phyloP scores from a whole-genome alignment of 2,113 vertebrate species.

The Hippocampus mohnikei region DNA sequence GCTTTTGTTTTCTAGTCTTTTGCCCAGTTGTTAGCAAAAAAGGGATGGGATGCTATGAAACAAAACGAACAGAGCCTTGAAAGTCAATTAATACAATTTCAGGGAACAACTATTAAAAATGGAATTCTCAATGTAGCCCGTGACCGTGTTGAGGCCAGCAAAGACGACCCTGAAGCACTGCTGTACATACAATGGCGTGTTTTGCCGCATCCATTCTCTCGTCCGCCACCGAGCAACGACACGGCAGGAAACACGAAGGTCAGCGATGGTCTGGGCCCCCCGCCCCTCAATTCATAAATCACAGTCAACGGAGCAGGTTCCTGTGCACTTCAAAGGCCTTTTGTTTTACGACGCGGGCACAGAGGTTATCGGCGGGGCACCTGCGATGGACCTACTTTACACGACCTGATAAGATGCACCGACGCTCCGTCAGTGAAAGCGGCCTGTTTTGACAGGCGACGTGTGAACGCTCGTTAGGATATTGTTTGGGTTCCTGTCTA shows the following conservation, averaged over 20 bases:
- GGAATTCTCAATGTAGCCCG: no score
- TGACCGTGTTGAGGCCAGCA: no score
- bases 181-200: background rate
- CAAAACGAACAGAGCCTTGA: no score
- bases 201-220: background rate
- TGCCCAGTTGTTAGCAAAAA: no score
- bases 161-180: no score
- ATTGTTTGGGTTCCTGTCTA: constrained; percentile 66
- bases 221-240: constrained; percentile 6
- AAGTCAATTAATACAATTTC: no score
- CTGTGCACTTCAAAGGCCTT: constrained; percentile 67
- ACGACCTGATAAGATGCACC: constrained; percentile 57
- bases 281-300: constrained; percentile 64
- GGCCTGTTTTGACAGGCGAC: constrained; percentile 45
- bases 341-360: constrained; percentile 58
- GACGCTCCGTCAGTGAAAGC: constrained; percentile 54
- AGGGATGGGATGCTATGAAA: no score
- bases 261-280: constrained; percentile 60
- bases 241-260: constrained; percentile 63
- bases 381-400: constrained; percentile 57
- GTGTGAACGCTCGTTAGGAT: constrained; percentile 35
- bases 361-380: constrained; percentile 70
- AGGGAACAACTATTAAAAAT: no score
- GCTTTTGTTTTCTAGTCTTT: no score
- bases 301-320: constrained; percentile 50